Base-by-base conservation (phyloP, 35 echinoderm and acorn worm species). In the Apostichopus californicus region DNA sequence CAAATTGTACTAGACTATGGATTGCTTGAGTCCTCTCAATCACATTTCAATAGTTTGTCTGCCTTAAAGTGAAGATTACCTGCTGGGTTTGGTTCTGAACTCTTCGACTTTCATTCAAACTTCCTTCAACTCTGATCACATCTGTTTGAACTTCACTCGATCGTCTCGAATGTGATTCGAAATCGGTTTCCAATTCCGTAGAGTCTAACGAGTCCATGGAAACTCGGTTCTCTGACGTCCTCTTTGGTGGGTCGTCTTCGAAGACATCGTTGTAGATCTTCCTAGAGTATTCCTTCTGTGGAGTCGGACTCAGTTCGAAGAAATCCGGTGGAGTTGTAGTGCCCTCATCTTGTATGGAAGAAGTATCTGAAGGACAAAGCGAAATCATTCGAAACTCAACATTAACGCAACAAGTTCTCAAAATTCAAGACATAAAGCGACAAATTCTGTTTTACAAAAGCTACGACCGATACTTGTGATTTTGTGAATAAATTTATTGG, bases 211-310 rank as follows among this genome's bases (percentile, higher is more conserved):
- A 89, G 72, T 73, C 86, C 86, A 72, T 8, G 52, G 86, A 89
- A 8, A 66, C 64, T 2, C 61, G 57, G 8, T 66, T 89, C 68
- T 72, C 86, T 18, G 46, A 65, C 6, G 52, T 4, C 34, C 34
- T 54, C 9, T 8, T 85, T 52, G 22, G 13, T 1, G 55, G 55
- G 13, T 12, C 25, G 10, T 55, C 64, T 1, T 73, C 61, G 24
- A 73, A 73, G n/a, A 89, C 68, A 26, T 89, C 86, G 9, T 64
- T n/a, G 61, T 89, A 89, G 60, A 89, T 89, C 61, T 89, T 68
- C 57, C 63, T 21, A 4, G 86, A 89, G 64, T 89, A 89, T 28
- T 89, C 86, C 52, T 58, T 55, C 64, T 55, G 20, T 5, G 60
- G 86, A 13, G 68, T 61, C 17, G 68, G 86, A 54, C 28, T 73